Base-by-base conservation (phyloP, 2,113 vertebrate genomes). In the Amblyornis subalaris region DNA sequence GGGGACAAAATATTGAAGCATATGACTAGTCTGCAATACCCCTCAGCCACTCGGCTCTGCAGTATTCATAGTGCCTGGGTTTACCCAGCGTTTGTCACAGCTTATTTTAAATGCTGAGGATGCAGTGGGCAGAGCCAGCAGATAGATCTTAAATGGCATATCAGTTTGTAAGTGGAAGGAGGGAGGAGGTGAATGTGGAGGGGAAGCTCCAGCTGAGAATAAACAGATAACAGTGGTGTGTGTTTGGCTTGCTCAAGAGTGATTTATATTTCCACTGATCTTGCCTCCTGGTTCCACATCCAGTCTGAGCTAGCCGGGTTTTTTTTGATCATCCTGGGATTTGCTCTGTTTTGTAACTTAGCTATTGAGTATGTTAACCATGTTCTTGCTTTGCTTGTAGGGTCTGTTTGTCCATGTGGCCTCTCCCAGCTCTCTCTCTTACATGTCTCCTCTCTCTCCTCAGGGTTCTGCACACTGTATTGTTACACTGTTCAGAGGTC, bases 71-170 rank as follows among this genome's bases (percentile, higher is more conserved):
- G 88, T 3, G 88, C 3, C 82, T 57, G 69, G 75, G 50, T 64
- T 95, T 64, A 64, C 91, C 91, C 75, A 10, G 55, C 1, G 2
- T 81, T 93, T 96, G 85, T 76, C 79, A 71, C 15, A n/a, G 55
- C 88, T 89, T 66, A 23, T 79, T 94, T 92, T 54, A 79, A 92
- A 85, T 8, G 2, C 72, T 8, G 69, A 64, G 79, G 85, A 54
- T 78, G 76, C 29, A 7, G 79, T 86, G 92, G 91, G 93, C 90
- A 96, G 92, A 90, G 94, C 75, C 79, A 69, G 74, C 54, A 89
- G 77, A 89, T 47, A 82, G 77, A 72, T 91, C 66, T 85, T 33
- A n/a, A 86, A n/a, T 18, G 79, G 66, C 82, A 1, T 14, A 33
- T 88, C 78, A 36, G 35, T 53, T 51, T 69, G 60, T 45, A 15